Percentiles rank a stretch among this genome's conserved stretches.
Conservation (phyloP, 1,140 invertebrate genomes). For the Temnothorax nylanderi region DNA sequence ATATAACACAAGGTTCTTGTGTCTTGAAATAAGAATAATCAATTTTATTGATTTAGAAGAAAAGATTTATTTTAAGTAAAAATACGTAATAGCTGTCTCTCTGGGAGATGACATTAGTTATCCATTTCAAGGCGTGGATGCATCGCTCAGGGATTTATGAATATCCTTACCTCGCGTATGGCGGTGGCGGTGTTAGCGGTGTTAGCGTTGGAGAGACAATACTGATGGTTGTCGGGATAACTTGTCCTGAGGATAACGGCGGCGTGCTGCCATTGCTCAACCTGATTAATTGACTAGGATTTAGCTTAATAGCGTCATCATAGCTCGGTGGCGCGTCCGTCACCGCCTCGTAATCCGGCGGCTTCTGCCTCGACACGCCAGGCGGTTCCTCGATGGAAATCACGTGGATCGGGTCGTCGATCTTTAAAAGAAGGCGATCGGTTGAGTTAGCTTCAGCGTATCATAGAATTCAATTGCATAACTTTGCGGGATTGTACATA, state of each 20-base stretch:
- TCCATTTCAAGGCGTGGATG: background rate
- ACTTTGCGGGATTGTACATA: conserved; percentile 3
- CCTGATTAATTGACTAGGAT: conserved; percentile 85
- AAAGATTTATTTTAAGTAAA: background rate
- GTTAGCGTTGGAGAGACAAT: conserved; percentile 73
- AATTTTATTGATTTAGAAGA: background rate
- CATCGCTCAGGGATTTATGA: background rate
- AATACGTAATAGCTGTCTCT: background rate
- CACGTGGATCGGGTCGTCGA: conserved; percentile 89
- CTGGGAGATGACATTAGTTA: background rate
- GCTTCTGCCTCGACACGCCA: conserved; percentile 87
- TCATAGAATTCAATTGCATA: conserved; percentile 4
- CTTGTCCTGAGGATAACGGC: conserved; percentile 65
- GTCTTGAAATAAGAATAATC: background rate
- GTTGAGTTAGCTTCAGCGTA: conserved; percentile 34
- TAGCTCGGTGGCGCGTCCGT: conserved; percentile 90
- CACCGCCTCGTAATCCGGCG: conserved; percentile 91
- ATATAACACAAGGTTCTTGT: background rate
- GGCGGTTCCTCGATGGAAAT: conserved; percentile 87
- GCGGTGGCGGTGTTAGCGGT: conserved; percentile 78
- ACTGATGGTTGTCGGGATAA: conserved; percentile 72
- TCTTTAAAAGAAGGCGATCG: conserved; percentile 80
- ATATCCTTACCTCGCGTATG: conserved; percentile 81
- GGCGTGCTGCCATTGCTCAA: conserved; percentile 73
- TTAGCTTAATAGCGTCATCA: conserved; percentile 91